A percentile compares a stretch with the other conserved stretches of the same genome.
phyloP scores from a whole-genome alignment of 2,888 invertebrate genomes.

The Netelia fuscicornis region DNA sequence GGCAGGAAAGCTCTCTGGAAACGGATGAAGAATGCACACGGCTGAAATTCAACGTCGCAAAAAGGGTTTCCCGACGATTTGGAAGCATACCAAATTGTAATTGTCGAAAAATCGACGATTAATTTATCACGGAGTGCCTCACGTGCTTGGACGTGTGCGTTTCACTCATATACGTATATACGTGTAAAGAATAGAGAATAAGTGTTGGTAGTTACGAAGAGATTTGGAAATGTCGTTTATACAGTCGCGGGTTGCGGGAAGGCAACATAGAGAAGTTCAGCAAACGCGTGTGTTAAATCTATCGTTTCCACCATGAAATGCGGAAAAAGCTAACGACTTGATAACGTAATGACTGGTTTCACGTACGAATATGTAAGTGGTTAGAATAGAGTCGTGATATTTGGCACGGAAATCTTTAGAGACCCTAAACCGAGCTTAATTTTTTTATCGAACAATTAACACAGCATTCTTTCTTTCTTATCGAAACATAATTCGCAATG shows the following conservation, averaged over 20 bases:
- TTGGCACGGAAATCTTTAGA: slow-evolving; percentile 53
- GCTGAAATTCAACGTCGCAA: slow-evolving; percentile 83
- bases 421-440: too few relatives aligned
- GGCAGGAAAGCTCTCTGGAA: slow-evolving; percentile 56
- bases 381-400: slow-evolving; percentile 34
- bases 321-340: slow-evolving; percentile 40
- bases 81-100: slow-evolving; percentile 84
- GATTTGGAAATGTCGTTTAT: slow-evolving; percentile 62
- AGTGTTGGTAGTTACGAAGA: slow-evolving; percentile 60
- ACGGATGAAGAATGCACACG: slow-evolving; percentile 83
- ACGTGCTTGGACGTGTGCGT: slow-evolving; percentile 25
- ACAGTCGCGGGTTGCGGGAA: slow-evolving; percentile 6
- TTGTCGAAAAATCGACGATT: slow-evolving; percentile 84
- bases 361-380: slow-evolving; percentile 51
- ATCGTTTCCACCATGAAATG: slow-evolving; percentile 15
- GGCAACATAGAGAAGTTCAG: background rate
- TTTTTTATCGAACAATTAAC: too few relatives aligned
- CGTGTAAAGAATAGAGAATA: slow-evolving; percentile 21
- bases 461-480: too few relatives aligned
- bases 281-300: slow-evolving; percentile 11
- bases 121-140: slow-evolving; percentile 80
- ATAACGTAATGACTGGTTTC: slow-evolving; percentile 56
- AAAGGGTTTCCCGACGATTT: slow-evolving; percentile 81
- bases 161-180: background rate
- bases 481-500: too few relatives aligned